Conservation (phyloP, 2,888 invertebrate species). For the Diloba caeruleocephala region DNA sequence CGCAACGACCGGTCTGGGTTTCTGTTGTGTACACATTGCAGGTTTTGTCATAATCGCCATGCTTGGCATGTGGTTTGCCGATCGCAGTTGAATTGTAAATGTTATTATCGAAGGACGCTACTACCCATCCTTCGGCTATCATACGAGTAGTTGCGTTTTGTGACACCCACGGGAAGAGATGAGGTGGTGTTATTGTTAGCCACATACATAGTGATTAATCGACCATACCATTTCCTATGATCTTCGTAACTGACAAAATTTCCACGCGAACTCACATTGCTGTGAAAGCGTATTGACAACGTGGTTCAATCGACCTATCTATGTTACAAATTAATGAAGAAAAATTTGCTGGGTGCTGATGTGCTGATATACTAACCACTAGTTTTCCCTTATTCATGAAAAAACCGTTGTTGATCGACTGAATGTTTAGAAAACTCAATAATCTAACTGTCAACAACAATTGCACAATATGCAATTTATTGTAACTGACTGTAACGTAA, state of each 20-base stretch:
- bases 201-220: too few species aligned
- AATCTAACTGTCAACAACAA: slow-evolving; percentile 5
- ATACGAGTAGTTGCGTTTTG: too few species aligned
- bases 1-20: too few species aligned
- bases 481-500: slow-evolving; percentile 31
- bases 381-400: not conserved
- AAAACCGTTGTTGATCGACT: slow-evolving; percentile 3
- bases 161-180: too few species aligned
- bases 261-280: slow-evolving; percentile 32
- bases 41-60: too few species aligned
- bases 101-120: too few species aligned
- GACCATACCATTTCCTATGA: slow-evolving; percentile 29
- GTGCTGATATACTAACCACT: too few species aligned
- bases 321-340: slow-evolving; percentile 41
- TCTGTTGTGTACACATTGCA: too few species aligned
- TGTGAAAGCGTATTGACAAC: slow-evolving; percentile 20
- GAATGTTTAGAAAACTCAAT: slow-evolving; percentile 17
- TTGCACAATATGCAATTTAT: slow-evolving; percentile 16
- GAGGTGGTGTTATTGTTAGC: too few species aligned
- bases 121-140: too few species aligned
- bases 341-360: slow-evolving; percentile 9
- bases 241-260: slow-evolving; percentile 25
- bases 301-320: slow-evolving; percentile 28
- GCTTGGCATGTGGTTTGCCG: too few species aligned
- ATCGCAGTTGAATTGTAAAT: too few species aligned